Conservation (phyloP, 92 coral and sea anemone genomes). For the Porites divaricata region DNA sequence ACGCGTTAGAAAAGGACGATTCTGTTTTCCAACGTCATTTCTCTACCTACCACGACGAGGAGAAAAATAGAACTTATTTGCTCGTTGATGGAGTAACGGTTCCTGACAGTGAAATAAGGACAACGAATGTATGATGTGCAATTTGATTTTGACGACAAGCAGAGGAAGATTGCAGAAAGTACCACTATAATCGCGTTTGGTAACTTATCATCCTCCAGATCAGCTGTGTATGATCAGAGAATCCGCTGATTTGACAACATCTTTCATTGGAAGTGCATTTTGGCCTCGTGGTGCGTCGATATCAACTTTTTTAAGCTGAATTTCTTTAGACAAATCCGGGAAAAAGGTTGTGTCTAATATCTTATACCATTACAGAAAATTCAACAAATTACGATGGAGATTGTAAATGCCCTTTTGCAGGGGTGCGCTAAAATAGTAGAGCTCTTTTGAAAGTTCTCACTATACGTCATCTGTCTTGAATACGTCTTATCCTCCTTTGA, state of each 20-base stretch:
- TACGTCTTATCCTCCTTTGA: too few relatives aligned
- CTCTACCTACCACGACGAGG: conserved; percentile 70
- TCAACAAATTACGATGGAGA: too few relatives aligned
- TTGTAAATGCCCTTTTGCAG: too few relatives aligned
- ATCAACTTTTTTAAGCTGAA: too few relatives aligned
- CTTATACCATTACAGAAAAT: too few relatives aligned
- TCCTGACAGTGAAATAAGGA: conserved; percentile 73
- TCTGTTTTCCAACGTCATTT: conserved; percentile 45
- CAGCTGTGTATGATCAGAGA: background rate
- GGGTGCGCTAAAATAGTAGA: too few relatives aligned
- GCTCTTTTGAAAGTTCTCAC: too few relatives aligned
- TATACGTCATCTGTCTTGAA: too few relatives aligned
- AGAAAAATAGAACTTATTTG: conserved; percentile 66
- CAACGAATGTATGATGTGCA: conserved; percentile 63
- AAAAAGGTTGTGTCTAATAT: too few relatives aligned
- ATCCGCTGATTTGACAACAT: background rate
- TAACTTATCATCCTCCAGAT: background rate
- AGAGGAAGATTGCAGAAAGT: background rate
- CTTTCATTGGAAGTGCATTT: background rate
- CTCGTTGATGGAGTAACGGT: conserved; percentile 78
- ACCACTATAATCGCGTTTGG: background rate
- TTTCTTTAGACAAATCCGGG: too few relatives aligned
- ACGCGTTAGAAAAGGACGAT: background rate
- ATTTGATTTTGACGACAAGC: background rate
- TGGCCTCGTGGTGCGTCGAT: too few relatives aligned